phyloP scores from a whole-genome alignment of 1,140 invertebrate species.

The Diorhabda carinulata region DNA sequence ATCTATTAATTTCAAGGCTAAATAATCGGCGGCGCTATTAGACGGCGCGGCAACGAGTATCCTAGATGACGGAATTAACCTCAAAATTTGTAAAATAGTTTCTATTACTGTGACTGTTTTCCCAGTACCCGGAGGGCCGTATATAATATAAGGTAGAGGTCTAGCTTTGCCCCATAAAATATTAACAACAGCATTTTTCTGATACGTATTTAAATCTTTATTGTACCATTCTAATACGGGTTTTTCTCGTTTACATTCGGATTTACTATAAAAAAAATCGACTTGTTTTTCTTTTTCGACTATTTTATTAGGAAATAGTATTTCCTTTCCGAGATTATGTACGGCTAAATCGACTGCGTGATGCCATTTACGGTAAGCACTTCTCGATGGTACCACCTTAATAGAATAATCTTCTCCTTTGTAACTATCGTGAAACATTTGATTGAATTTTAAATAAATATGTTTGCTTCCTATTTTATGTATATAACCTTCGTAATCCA shows the following conservation, averaged over 20 bases:
- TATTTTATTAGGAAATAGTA: constrained; percentile 41
- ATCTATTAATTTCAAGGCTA: constrained; percentile 55
- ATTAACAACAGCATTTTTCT: constrained; percentile 61
- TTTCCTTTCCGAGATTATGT: constrained; percentile 36
- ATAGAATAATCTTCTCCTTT: constrained; percentile 44
- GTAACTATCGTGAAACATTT: constrained; percentile 41
- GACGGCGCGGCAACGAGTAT: constrained; percentile 70
- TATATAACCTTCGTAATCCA: constrained; percentile 46
- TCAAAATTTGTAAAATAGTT: constrained; percentile 54
- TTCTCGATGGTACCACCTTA: constrained; percentile 30
- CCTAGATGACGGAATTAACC: constrained; percentile 46
- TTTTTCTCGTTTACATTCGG: neutral
- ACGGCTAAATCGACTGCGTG: constrained; percentile 37
- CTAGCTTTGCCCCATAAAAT: constrained; percentile 56
- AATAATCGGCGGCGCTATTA: constrained; percentile 73
- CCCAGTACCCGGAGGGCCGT: constrained; percentile 78
- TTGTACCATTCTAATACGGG: constrained; percentile 55
- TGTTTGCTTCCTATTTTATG: constrained; percentile 42
- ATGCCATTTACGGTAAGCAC: constrained; percentile 35
- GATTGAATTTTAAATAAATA: constrained; percentile 42
- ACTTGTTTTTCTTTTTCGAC: constrained; percentile 36
- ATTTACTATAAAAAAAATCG: constrained; percentile 21
- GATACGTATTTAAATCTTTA: constrained; percentile 61
- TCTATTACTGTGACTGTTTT: constrained; percentile 79
- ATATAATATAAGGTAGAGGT: constrained; percentile 71